Evolutionary conservation across 2,888 invertebrate genomes (phyloP).

Genomic region (Xestoiulus laeticollis): DNA sequence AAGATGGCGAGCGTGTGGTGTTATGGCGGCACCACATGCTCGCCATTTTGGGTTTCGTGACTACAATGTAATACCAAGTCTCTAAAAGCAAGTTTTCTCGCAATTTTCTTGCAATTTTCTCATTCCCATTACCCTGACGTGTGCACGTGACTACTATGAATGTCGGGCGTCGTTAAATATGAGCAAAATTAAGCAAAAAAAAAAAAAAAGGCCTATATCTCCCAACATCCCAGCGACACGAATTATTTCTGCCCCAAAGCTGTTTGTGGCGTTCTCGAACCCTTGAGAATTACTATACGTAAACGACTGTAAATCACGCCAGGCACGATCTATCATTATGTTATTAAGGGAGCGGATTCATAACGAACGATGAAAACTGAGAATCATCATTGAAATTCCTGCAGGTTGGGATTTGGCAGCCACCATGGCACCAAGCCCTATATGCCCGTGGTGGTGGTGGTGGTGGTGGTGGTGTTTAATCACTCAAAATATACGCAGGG

Average conservation of each 20-base stretch:
- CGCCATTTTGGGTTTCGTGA: no score
- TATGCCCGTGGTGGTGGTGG: conserved; percentile 25
- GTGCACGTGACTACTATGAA: no score
- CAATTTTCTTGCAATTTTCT: no score
- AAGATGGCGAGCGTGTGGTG: no score
- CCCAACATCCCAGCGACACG: no score
- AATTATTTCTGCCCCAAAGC: background rate
- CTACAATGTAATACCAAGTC: no score
- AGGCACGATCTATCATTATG: conserved; percentile 10
- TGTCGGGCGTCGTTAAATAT: no score
- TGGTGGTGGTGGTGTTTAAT: background rate
- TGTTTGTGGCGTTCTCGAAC: background rate
- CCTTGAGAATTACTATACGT: background rate
- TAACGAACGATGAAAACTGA: conserved; percentile 33
- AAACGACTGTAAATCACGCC: conserved; percentile 11
- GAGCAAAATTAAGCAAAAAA: no score
- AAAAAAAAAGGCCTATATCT: no score
- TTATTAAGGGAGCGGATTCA: conserved; percentile 28
- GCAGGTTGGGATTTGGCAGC: conserved; percentile 30
- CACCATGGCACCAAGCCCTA: background rate
- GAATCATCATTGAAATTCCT: conserved; percentile 15
- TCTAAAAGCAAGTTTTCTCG: no score
- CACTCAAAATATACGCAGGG: background rate
- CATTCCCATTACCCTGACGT: no score
- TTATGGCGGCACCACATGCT: no score